Conservation (phyloP, 2,888 invertebrate genomes). For the Carterocephalus palaemon region DNA sequence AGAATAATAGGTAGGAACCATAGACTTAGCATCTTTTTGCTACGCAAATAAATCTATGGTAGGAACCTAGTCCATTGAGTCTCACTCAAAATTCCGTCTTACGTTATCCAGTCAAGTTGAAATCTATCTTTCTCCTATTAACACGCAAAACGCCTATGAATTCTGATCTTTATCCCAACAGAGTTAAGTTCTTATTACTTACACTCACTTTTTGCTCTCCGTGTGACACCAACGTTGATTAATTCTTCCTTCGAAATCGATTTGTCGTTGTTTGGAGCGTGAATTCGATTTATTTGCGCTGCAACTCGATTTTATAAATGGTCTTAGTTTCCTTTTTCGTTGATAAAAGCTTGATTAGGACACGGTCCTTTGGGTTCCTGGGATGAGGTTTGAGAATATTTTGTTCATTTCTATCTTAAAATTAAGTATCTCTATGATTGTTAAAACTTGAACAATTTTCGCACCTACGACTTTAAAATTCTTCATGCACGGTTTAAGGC, state of each 20-base stretch:
- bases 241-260: slow-evolving; percentile 33
- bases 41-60: too few relatives aligned
- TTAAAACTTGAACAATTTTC: too few relatives aligned
- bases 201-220: slow-evolving; percentile 9
- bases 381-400: too few relatives aligned
- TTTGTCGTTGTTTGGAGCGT: slow-evolving; percentile 33
- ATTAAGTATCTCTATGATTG: too few relatives aligned
- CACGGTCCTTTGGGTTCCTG: too few relatives aligned
- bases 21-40: too few relatives aligned
- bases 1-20: too few relatives aligned
- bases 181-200: slow-evolving; percentile 2
- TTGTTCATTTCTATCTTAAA: too few relatives aligned
- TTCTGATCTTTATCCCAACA: slow-evolving; percentile 7
- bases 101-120: slow-evolving; percentile 7
- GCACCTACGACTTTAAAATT: too few relatives aligned
- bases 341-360: slow-evolving; percentile 4
- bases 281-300: slow-evolving; percentile 33
- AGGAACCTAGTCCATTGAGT: background rate
- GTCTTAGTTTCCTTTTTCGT: slow-evolving; percentile 12
- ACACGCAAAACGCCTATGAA: background rate
- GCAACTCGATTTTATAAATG: slow-evolving; percentile 32
- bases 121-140: slow-evolving; percentile 1
- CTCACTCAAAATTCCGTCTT: slow-evolving; percentile 1
- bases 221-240: slow-evolving; percentile 31
- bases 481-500: too few relatives aligned